These are phyloP conservation scores for Coronaproctus castanopsis DNA, from an alignment of 2,888 invertebrate species.

Conservation along the genomic window DNA sequence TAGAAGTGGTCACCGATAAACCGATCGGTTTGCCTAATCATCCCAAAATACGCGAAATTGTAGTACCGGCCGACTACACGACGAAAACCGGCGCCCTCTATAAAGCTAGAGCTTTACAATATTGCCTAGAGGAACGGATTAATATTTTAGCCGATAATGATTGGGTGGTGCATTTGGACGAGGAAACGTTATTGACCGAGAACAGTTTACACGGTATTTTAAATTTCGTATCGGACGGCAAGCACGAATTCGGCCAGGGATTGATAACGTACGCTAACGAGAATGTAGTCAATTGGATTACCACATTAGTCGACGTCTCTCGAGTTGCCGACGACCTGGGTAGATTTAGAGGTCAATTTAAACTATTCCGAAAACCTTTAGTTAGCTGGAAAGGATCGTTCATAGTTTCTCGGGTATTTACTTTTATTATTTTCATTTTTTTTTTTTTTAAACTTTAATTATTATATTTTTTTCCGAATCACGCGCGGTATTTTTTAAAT, in stretches of 20 bases:
- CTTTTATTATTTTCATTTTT: no score
- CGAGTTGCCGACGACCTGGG: conserved; percentile 96
- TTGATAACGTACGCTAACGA: conserved; percentile 91
- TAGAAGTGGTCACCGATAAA: conserved; percentile 91
- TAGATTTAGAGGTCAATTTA: conserved; percentile 77
- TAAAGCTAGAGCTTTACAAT: conserved; percentile 85
- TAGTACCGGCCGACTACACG: conserved; percentile 67
- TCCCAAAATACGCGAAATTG: conserved; percentile 62
- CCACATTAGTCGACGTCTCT: conserved; percentile 88
- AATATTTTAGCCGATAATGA: conserved; percentile 69
- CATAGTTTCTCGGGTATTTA: conserved; percentile 74
- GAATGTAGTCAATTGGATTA: conserved; percentile 88
- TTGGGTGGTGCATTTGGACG: conserved; percentile 92
- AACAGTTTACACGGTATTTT: conserved; percentile 74
- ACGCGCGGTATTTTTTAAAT: no score
- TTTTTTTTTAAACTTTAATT: no score
- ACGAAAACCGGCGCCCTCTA: conserved; percentile 82
- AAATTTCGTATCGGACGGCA: conserved; percentile 85
- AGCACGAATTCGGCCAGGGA: conserved; percentile 88
- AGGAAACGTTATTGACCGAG: conserved; percentile 83
- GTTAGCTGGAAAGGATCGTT: conserved; percentile 98
- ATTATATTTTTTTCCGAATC: no score
- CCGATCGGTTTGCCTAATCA: conserved; percentile 51
- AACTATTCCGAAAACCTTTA: conserved; percentile 77
- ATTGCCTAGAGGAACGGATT: conserved; percentile 77